Evolutionary conservation across 2,113 vertebrate species (phyloP), one percentile per base, ranked within the genome.

Genomic region (Megaceryle torquata): DNA sequence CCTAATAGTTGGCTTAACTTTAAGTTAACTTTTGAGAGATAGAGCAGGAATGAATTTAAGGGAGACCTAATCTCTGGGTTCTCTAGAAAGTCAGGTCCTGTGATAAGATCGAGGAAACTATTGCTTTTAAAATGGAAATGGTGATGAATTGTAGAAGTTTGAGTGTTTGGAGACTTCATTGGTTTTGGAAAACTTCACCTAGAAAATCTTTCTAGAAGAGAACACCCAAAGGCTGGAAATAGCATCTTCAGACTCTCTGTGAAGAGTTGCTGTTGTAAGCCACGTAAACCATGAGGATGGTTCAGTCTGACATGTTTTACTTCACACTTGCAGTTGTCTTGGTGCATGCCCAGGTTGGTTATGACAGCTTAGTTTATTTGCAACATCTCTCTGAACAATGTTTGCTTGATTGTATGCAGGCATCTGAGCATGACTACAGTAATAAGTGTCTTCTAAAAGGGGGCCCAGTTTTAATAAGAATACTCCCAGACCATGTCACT

Each of bases 221-320:
- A 78, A 21, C 44, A 39, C 56, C 68, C 43, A 51, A 61, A 91
- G 56, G 57, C 72, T 86, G 75, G 31, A 70, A 86, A 82, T 35
- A 41, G 43, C n/a, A 51, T 56, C 51, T 79, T 84, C 67, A 84
- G 69, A 54, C 8, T 78, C 26, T 63, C 11, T 72, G 4, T 43
- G 57, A 24, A 56, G 72, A 68, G 43, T 39, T 92, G n/a, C n/a
- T 86, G 0, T 68, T 86, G 25, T n/a, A 77, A 46, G 19, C 46
- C 46, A 46, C 5, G 19, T 19, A 70, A 65, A 50, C 41, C 51
- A 35, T 13, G 37, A 86, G 37, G 35, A 29, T 67, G 29, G 54
- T 77, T 94, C 86, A 88, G 70, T 50, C 76, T 94, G 88, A 76
- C 63, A 13, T 63, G 68, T 78, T 93, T 86, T 90, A 29, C 68